Evolutionary conservation across 2,888 invertebrate genomes (phyloP).

Genomic region (Amaurobius ferox): DNA sequence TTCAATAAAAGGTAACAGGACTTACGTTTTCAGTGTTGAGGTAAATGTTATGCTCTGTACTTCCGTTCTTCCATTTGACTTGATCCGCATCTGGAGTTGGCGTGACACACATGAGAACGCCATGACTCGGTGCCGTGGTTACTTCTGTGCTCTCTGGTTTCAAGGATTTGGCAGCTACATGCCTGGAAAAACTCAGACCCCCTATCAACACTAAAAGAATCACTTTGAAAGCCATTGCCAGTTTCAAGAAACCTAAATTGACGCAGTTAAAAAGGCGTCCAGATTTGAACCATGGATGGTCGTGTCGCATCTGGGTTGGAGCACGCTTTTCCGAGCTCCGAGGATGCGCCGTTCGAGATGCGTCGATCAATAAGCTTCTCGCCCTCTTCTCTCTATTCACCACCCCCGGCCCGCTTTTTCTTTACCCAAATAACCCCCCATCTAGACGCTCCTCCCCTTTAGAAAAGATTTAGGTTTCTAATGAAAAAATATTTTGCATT

Average conservation of each 20-base stretch:
- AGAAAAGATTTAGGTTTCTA: not conserved
- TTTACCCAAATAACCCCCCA: not conserved
- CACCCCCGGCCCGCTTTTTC: too few species aligned
- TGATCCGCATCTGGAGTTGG: constrained; percentile 31
- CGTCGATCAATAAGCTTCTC: constrained; percentile 52
- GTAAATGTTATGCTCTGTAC: constrained; percentile 25
- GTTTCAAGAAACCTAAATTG: not conserved
- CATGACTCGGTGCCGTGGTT: not conserved
- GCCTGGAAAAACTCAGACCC: constrained; percentile 4
- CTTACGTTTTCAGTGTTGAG: constrained; percentile 46
- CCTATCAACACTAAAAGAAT: not conserved
- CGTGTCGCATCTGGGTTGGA: constrained; percentile 38
- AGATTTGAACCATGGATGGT: constrained; percentile 20
- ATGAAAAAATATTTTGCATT: too few species aligned
- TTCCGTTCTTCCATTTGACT: constrained; percentile 47
- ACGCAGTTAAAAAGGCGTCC: not conserved
- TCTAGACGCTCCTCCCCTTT: not conserved
- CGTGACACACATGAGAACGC: constrained; percentile 26
- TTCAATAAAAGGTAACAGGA: not conserved
- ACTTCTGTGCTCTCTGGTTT: not conserved
- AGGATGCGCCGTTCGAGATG: constrained; percentile 56
- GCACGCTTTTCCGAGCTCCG: constrained; percentile 31
- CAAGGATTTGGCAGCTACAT: not conserved
- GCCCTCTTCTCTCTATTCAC: too few species aligned
- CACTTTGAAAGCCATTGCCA: constrained; percentile 9